Conservation (phyloP, 2,888 invertebrate species). For the Adelognathus sp. region DNA sequence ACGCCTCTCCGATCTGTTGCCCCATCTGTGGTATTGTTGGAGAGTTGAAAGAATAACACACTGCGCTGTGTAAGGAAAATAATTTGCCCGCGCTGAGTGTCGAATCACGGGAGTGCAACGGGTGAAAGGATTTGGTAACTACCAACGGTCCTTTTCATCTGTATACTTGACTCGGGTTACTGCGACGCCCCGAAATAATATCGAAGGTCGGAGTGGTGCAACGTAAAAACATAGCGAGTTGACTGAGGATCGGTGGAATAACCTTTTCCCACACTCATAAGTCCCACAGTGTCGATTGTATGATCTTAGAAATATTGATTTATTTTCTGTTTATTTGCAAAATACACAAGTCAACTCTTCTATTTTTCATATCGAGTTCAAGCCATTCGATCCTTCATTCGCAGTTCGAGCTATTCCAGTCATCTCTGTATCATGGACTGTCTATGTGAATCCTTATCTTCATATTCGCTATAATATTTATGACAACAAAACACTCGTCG, state of each 20-base stretch:
- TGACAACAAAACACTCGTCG: neutral
- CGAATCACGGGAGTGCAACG: constrained; percentile 40
- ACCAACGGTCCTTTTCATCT: constrained; percentile 6
- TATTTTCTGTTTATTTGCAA: no score
- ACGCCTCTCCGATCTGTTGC: constrained; percentile 13
- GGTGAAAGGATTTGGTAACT: constrained; percentile 1
- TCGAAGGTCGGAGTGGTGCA: constrained; percentile 28
- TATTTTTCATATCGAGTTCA: no score
- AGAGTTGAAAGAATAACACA: constrained; percentile 49
- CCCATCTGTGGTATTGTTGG: constrained; percentile 23
- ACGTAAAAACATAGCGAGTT: constrained; percentile 18
- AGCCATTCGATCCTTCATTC: no score
- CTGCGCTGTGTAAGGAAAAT: constrained; percentile 44
- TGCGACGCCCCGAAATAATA: constrained; percentile 33
- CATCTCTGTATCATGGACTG: neutral
- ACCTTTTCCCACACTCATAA: neutral
- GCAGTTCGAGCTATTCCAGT: no score
- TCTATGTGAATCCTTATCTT: neutral
- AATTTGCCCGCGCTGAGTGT: constrained; percentile 6
- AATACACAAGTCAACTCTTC: no score
- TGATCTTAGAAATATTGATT: neutral
- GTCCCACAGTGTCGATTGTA: neutral
- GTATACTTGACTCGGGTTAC: constrained; percentile 2
- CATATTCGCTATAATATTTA: neutral
- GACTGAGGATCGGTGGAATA: neutral